phyloP scores from a whole-genome alignment of 2,888 invertebrate genomes.

The Tridacna crocea region DNA sequence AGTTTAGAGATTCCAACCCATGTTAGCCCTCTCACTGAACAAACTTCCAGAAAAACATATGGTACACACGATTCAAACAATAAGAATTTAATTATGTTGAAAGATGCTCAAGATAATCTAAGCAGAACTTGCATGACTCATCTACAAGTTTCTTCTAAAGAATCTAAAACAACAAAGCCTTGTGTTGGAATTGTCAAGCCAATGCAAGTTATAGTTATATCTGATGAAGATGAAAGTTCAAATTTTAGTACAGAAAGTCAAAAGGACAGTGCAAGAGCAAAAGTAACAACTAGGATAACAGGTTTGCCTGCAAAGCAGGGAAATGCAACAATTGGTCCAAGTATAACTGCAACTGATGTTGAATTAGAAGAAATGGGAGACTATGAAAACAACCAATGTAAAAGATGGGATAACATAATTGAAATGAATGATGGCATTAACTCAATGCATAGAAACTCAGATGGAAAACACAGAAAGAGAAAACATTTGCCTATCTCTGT shows the following conservation, averaged over 20 bases:
- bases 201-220: constrained; percentile 1
- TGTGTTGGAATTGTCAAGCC: constrained; percentile 39
- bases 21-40: neutral
- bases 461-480: neutral
- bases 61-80: neutral
- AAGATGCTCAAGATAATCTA: neutral
- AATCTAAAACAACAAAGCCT: constrained; percentile 1
- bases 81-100: neutral
- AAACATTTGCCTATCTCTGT: neutral
- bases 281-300: too few species aligned
- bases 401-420: too few species aligned
- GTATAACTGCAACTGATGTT: too few species aligned
- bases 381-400: too few species aligned
- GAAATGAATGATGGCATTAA: too few species aligned
- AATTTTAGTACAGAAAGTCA: neutral
- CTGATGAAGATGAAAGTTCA: neutral
- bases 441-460: too few species aligned
- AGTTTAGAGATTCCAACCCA: neutral
- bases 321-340: too few species aligned
- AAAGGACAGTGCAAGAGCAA: too few species aligned
- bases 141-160: neutral
- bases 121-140: neutral
- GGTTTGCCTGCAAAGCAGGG: too few species aligned
- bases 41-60: neutral
- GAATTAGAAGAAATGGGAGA: too few species aligned